Conservation (phyloP, 2,113 vertebrate genomes). For the Clupea harengus region DNA sequence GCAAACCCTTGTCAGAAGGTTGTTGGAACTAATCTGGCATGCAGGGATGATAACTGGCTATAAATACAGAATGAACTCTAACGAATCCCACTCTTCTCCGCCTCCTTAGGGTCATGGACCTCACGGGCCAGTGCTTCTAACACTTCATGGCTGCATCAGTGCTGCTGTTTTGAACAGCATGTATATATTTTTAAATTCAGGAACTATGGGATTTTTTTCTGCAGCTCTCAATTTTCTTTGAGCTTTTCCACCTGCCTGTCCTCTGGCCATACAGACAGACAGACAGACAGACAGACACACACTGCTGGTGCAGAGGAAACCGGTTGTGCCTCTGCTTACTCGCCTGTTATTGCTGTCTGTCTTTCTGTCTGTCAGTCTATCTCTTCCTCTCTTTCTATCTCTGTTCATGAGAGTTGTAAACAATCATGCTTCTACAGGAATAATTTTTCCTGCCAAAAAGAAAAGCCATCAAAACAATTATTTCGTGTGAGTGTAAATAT, state of each 20-base stretch:
- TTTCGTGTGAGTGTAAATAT: not conserved
- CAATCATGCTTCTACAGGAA: not conserved
- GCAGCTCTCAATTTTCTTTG: not conserved
- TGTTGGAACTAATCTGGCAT: slow-evolving; percentile 66
- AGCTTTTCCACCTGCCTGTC: not conserved
- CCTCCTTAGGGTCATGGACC: not conserved
- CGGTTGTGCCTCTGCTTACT: not conserved
- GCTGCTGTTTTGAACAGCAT: no score
- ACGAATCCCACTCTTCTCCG: not conserved
- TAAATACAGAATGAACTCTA: slow-evolving; percentile 52
- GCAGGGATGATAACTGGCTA: slow-evolving; percentile 64
- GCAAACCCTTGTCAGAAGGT: slow-evolving; percentile 59
- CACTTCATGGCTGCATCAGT: not conserved
- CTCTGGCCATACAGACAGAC: not conserved
- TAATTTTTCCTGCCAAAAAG: not conserved
- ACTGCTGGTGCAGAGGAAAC: not conserved
- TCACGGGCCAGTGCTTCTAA: not conserved
- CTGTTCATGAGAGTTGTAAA: not conserved
- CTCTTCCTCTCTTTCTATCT: no score
- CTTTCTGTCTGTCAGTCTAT: no score
- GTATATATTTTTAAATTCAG: no score
- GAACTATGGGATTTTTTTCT: no score
- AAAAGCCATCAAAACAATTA: not conserved
- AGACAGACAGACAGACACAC: no score
- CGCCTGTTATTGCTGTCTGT: not conserved